Evolutionary conservation across 2,888 invertebrate species (phyloP), one percentile per base, ranked within the genome.

Genomic region (Stenchaetothrips biformis): DNA sequence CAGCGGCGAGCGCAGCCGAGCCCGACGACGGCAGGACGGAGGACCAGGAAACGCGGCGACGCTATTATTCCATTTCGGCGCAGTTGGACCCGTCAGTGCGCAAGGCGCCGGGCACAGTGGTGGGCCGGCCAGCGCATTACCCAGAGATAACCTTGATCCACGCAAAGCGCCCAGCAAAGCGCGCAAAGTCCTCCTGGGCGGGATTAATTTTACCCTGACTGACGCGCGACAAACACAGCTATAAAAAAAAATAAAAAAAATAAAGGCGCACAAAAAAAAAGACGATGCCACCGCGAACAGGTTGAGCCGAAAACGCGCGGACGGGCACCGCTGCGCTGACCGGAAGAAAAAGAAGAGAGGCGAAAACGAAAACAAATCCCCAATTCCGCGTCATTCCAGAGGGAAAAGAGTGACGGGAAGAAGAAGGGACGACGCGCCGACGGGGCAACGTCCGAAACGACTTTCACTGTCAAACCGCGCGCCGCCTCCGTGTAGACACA

Each of bases 401-500:
- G 13, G 53, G 13, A 53, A 7, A 53, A 18, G 13, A 13, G 53
- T 16, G 13, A 53, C 53, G 53, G 53, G 53, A 53, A 4, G 53
- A 37, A 37, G 37, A 37, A 1, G 37, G 37, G 37, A 37, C 37
- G 37, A 1, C 37, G 37, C 37, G 37, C 37, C 59, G 13, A 21
- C 59, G 67, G n/a, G 25, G 25, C 67, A 74, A 25, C 67, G 67
- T 6, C 67, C 67, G 67, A 74, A 74, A 74, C 67, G 25, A 74
- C 67, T 74, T 74, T 74, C 67, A 74, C 67, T 74, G 67, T 74
- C 67, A 74, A 74, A 74, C 25, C 67, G 21, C 67, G 37, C 67
- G 67, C 67, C 62, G 53, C 62, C 62, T 18, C 62, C 7, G n/a
- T 21, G 16, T 16, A 53, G 13, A 13, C 53, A 18, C 53, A 6